These are phyloP conservation scores for Baccha elongata DNA, from an alignment of 2,888 invertebrate genomes.

Conservation along the genomic window DNA sequence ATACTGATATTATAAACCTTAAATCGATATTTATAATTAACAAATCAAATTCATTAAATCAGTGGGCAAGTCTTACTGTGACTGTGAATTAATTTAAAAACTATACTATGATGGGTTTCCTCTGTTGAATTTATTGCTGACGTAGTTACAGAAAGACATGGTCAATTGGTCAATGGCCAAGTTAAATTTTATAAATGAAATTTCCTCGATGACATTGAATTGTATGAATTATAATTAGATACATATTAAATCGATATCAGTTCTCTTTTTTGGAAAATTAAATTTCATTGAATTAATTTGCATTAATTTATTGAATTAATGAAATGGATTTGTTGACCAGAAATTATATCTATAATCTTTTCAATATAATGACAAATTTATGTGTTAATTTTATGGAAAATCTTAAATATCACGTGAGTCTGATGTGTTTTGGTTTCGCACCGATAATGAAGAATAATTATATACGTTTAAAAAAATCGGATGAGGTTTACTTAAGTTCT, in stretches of 20 bases:
- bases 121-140: not conserved
- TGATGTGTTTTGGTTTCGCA: too few relatives aligned
- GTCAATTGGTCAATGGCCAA: not conserved
- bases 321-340: too few relatives aligned
- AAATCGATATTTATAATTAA: not conserved
- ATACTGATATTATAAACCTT: not conserved
- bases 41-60: constrained; percentile 3
- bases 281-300: not conserved
- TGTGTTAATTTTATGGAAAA: too few relatives aligned
- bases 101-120: not conserved
- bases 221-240: not conserved
- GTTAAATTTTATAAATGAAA: not conserved
- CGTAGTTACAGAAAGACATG: not conserved
- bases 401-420: too few relatives aligned
- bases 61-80: not conserved
- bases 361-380: too few relatives aligned
- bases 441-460: too few relatives aligned
- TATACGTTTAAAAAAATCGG: too few relatives aligned
- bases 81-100: not conserved
- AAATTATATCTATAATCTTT: too few relatives aligned
- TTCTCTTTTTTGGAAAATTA: not conserved
- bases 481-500: too few relatives aligned
- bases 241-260: not conserved
- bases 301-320: not conserved
- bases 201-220: not conserved